Conservation (phyloP, 2,113 vertebrate species). For the Chiloscyllium plagiosum region DNA sequence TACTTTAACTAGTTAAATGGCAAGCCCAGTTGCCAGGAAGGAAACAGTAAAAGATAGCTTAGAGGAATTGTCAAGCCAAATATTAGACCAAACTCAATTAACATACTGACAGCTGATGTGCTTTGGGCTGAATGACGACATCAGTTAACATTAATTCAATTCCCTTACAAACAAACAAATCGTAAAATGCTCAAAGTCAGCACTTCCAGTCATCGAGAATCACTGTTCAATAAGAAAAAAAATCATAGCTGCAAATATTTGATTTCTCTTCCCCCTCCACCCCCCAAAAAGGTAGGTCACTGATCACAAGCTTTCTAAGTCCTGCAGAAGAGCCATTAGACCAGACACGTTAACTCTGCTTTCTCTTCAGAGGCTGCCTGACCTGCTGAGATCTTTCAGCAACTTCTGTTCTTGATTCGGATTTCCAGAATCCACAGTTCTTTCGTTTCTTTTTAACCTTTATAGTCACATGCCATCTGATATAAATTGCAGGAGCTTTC, state of each 20-base stretch:
- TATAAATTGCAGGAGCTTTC: neutral
- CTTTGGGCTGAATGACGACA: neutral
- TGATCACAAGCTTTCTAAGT: neutral
- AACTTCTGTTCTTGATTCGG: too few species aligned
- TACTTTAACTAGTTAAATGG: neutral
- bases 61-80: neutral
- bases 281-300: neutral
- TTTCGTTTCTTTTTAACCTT: too few species aligned
- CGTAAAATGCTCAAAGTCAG: constrained; percentile 4
- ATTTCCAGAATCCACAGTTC: too few species aligned
- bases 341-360: too few species aligned
- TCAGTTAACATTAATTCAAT: neutral
- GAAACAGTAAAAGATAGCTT: neutral
- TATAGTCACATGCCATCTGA: neutral
- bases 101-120: neutral
- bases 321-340: too few species aligned
- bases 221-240: neutral
- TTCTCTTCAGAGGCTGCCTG: too few species aligned
- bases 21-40: neutral
- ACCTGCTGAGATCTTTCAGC: too few species aligned
- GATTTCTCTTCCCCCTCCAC: neutral
- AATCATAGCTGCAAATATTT: neutral
- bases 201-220: neutral
- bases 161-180: neutral
- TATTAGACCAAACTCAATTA: neutral